Base-by-base conservation (phyloP, 2,113 vertebrate species). In the Otis tarda region DNA sequence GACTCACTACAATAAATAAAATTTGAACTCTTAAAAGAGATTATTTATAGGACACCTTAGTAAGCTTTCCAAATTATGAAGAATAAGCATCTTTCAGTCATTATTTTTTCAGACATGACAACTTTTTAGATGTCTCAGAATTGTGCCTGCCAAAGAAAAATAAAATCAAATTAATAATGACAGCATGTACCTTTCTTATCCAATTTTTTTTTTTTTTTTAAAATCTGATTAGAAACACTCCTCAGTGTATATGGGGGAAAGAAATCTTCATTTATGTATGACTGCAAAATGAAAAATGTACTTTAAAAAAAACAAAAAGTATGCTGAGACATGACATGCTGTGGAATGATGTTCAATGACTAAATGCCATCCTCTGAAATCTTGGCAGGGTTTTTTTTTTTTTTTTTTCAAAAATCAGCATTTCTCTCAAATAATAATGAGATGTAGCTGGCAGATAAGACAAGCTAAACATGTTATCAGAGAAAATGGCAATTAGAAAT, bases 61-160 rank as follows among this genome's bases (percentile, higher is more conserved):
- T 68, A 85, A 86, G 45, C 5, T 57, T 94, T 97, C 70, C 35
- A 91, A 88, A 76, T 74, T 25, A 67, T 87, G 43, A 94, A 55
- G 20, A 70, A 59, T 76, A 86, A 94, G 25, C 24, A 70, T 12
- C 28, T 87, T 96, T 81, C 57, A 77, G 28, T 61, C 23, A 91
- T 91, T 79, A 50, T 84, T 69, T 91, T 35, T 90, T 90, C 45
- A 61, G 57, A 74, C 15, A 43, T 85, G n/a, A 49, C 20, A 94
- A 45, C 7, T 63, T 67, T 59, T 89, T 77, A 85, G 50, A 14
- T 50, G 84, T 90, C 23, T 75, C 28, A 64, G 52, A 61, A 87
- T 50, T 71, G 4, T 33, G 59, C 25, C 18, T 76, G 31, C n/a
- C 63, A 93, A 89, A 60, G 31, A 60, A 85, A 94, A 94, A 30